A percentile compares a stretch with the other conserved stretches of the same genome.
phyloP scores from a whole-genome alignment of 2,797 vertebrate genomes.

The Leuciscus waleckii region DNA sequence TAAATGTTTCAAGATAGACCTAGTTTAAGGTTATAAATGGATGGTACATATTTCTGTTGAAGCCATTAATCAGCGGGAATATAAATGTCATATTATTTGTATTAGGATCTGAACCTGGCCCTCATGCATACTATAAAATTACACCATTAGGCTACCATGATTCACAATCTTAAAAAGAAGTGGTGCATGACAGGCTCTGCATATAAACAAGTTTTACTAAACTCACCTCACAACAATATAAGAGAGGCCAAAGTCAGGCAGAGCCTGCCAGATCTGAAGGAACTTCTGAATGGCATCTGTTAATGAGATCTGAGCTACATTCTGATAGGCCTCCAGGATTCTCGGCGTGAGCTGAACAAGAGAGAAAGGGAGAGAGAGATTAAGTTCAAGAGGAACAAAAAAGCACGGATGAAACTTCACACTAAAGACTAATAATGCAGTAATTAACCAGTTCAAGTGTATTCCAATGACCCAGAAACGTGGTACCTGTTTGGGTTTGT shows the following conservation, averaged over 20 bases:
- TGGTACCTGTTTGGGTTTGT: constrained; percentile 82
- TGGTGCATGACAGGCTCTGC: not conserved
- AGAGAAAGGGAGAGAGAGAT: not conserved
- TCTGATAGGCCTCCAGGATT: constrained; percentile 84
- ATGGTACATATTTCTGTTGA: not conserved
- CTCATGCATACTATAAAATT: not conserved
- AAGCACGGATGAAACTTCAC: not conserved
- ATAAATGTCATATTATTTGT: not conserved
- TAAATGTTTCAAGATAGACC: not conserved
- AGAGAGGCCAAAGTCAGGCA: constrained; percentile 81
- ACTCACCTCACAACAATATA: constrained; percentile 79
- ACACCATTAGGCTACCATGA: not conserved
- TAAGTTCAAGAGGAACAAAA: not conserved
- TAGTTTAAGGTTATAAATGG: not conserved
- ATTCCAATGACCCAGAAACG: not conserved
- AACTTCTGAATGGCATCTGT: constrained; percentile 78
- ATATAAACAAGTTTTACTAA: too few relatives aligned
- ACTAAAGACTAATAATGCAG: not conserved
- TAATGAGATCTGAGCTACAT: constrained; percentile 78
- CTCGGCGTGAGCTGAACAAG: constrained; percentile 75
- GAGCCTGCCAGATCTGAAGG: constrained; percentile 82
- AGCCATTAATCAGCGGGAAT: not conserved
- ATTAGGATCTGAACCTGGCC: not conserved
- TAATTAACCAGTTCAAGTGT: not conserved
- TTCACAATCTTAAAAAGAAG: not conserved